These are phyloP conservation scores for Chironomus riparius DNA, from an alignment of 2,888 invertebrate species.

Conservation along the genomic window DNA sequence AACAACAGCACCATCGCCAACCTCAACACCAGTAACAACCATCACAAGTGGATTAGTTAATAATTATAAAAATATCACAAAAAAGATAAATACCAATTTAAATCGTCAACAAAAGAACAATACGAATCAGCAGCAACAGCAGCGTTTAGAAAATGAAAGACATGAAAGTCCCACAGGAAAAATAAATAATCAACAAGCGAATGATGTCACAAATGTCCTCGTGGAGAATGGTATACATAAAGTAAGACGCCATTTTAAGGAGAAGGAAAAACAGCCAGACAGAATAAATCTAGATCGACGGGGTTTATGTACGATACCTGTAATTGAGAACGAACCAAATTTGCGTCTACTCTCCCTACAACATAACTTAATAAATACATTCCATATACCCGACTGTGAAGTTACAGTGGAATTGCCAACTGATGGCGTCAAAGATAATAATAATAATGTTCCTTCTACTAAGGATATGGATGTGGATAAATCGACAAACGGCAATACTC, in stretches of 20 bases:
- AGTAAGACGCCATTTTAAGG: slow-evolving; percentile 60
- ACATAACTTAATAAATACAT: slow-evolving; percentile 71
- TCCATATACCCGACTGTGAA: slow-evolving; percentile 40
- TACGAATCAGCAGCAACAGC: neutral
- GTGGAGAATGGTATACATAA: slow-evolving; percentile 44
- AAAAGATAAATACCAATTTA: slow-evolving; percentile 21
- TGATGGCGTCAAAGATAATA: slow-evolving; percentile 24
- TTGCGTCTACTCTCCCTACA: slow-evolving; percentile 80
- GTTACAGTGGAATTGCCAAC: neutral
- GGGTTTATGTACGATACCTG: slow-evolving; percentile 72
- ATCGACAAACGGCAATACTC: no score
- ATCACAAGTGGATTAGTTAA: neutral
- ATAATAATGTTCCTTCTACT: slow-evolving; percentile 14
- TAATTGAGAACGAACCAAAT: slow-evolving; percentile 68
- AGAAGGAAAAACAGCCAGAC: slow-evolving; percentile 76
- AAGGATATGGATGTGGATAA: slow-evolving; percentile 17
- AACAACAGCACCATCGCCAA: slow-evolving; percentile 26
- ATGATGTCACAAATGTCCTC: slow-evolving; percentile 1
- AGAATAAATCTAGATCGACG: slow-evolving; percentile 79
- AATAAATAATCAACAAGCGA: slow-evolving; percentile 12
- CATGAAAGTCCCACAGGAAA: slow-evolving; percentile 18
- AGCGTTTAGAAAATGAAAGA: slow-evolving; percentile 2
- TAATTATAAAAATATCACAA: slow-evolving; percentile 18
- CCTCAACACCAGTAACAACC: neutral
- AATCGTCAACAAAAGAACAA: slow-evolving; percentile 6